Evolutionary conservation across 1,140 invertebrate genomes (phyloP), one percentile per base, ranked within the genome.

Genomic region (Panulirus ornatus): DNA sequence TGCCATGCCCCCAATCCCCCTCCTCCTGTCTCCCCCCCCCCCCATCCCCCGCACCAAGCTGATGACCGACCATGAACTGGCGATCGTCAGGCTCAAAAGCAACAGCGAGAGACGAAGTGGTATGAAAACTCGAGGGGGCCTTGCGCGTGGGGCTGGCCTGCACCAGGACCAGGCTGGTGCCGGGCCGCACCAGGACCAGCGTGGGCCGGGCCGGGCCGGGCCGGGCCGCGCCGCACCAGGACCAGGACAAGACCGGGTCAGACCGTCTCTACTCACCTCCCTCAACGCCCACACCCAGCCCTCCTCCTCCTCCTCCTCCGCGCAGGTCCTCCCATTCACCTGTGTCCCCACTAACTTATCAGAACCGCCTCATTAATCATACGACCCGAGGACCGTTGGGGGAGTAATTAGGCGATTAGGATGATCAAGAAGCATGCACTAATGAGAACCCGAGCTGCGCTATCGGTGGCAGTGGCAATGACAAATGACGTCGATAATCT

Each of bases 41-140:
- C n/a, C n/a, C n/a, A n/a, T n/a, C n/a, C n/a, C n/a, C 5, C 14
- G 44, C 44, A 11, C 44, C 14, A 47, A 47, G 14, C 54, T 58
- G 54, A 14, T 58, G 54, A 58, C 54, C 54, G 54, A 58, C 54
- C 54, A 58, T 58, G 54, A 58, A 58, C 54, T 58, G 22, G 54
- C 54, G 14, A 2, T 6, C 44, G 44, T 19, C 54, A 22, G 54
- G 11, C 11, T 2, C 19, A 58, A 58, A 22, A 58, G 11, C 19
- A 58, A 58, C 19, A 58, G 14, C 2, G 3, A 2, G 11, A 58
- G 54, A 22, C 54, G 54, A 58, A 58, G 11, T 2, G 44, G 14
- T 47, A 11, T 22, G 19, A 58, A 58, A 58, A 58, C 54, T 3
- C 44, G 44, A n/a, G n/a, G 44, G 14, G 44, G 44, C 44, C 44